Percentiles rank a stretch among this genome's conserved stretches.
phyloP scores from a whole-genome alignment of 2,888 invertebrate species.

The Agrotis puta region DNA sequence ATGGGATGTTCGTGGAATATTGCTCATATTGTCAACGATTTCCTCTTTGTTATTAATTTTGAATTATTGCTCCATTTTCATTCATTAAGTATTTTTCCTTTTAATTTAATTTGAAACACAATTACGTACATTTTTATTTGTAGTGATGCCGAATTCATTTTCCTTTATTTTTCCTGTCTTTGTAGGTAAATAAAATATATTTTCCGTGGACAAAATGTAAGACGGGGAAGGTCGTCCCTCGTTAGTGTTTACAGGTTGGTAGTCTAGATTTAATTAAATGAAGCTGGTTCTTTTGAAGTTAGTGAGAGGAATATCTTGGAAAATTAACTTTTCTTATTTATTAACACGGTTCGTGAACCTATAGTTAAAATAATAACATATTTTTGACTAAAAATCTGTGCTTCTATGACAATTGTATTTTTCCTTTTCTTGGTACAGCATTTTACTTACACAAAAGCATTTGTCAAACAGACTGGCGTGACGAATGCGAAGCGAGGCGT shows the following conservation, averaged over 20 bases:
- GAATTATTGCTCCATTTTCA: constrained; percentile 16
- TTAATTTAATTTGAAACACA: constrained; percentile 30
- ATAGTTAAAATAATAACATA: not conserved
- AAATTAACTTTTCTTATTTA: not conserved
- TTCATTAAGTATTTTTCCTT: constrained; percentile 24
- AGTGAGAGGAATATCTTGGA: not conserved
- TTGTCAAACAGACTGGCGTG: too few species aligned
- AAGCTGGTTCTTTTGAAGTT: not conserved
- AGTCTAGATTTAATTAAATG: not conserved
- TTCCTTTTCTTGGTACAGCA: not conserved
- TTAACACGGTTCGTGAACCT: not conserved
- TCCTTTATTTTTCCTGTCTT: constrained; percentile 11
- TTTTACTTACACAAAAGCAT: not conserved
- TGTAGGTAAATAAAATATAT: constrained; percentile 24
- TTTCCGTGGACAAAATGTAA: constrained; percentile 12
- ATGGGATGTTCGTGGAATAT: constrained; percentile 31
- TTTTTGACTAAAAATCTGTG: not conserved
- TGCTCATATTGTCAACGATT: constrained; percentile 39
- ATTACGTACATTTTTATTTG: constrained; percentile 25
- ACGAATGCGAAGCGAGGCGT: too few species aligned
- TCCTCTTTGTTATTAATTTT: constrained; percentile 26
- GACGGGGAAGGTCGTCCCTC: not conserved
- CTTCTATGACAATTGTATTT: not conserved
- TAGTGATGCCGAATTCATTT: constrained; percentile 4
- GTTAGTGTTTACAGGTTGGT: not conserved